phyloP scores from a whole-genome alignment of 2,113 vertebrate genomes.

The Condylura cristata region DNA sequence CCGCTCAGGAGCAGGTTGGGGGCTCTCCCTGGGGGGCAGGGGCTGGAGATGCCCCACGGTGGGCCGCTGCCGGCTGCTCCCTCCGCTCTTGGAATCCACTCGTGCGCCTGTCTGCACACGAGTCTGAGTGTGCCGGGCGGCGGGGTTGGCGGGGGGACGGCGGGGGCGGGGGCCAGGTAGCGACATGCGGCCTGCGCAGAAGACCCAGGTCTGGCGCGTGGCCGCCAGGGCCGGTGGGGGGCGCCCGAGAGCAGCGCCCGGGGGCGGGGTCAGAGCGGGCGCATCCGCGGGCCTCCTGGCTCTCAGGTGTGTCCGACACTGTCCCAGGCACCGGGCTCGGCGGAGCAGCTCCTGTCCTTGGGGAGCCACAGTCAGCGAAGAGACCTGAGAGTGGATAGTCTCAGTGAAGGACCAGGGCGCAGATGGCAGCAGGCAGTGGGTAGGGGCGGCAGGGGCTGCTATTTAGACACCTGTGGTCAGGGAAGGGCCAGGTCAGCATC shows the following conservation, averaged over 20 bases:
- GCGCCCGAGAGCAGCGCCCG: not conserved
- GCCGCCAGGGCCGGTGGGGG: not conserved
- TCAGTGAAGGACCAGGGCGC: not conserved
- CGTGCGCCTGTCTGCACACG: conserved; percentile 64
- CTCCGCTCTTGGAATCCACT: conserved; percentile 59
- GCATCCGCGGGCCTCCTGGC: not conserved
- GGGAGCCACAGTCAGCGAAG: not conserved
- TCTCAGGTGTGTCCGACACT: not conserved
- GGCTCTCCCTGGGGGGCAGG: not conserved
- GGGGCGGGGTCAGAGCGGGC: not conserved
- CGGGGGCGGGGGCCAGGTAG: too few relatives aligned
- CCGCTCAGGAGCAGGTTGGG: not conserved
- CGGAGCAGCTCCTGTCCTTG: not conserved
- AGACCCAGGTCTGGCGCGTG: not conserved
- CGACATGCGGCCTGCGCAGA: too few relatives aligned
- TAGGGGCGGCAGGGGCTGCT: too few relatives aligned
- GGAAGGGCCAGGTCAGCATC: not conserved
- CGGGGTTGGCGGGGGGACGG: too few relatives aligned
- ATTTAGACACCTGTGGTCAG: not conserved
- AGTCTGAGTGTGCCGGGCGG: not conserved
- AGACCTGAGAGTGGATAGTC: not conserved
- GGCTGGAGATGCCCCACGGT: not conserved
- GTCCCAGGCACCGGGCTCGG: not conserved
- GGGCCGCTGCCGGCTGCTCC: not conserved
- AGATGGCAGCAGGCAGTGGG: not conserved